Evolutionary conservation across 2,113 vertebrate genomes (phyloP), one percentile per base, ranked within the genome.

Genomic region (Pleuronectes platessa): DNA sequence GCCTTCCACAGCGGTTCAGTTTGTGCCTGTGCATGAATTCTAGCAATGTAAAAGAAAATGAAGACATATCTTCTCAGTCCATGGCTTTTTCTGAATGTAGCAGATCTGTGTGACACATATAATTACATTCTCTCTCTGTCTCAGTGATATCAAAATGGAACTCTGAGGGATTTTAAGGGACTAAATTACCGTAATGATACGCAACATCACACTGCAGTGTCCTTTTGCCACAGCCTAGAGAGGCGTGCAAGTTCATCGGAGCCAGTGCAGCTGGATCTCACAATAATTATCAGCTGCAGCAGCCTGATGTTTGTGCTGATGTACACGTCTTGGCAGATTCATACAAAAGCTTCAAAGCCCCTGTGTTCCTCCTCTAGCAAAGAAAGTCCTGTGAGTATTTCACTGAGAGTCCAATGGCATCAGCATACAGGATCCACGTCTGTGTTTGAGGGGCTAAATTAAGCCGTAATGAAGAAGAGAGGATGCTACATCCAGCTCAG

Each of bases 401-500:
- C 71, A 55, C 42, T 24, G 42, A 59, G 20, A 71, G 54, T 58
- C 86, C 51, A 75, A 70, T 65, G 68, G 78, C 71, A 86, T 86
- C 83, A 81, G 89, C 68, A 77, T 77, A 79, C 59, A 76, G 47
- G 88, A 81, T 79, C 74, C 81, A 78, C 78, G 78, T 81, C 74
- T 81, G 78, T 59, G 71, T 77, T 74, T 80, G 63, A 90, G 80
- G 68, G 78, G 74, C 72, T 93, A 92, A 89, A 93, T 94, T 88
- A 91, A 83, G 76, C 64, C 71, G 68, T 87, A 88, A 90, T 86
- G 84, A 90, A 76, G 71, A 78, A 64, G 65, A 68, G 55, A 42
- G 63, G 40, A 79, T 42, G 68, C 76, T 71, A 55, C 81, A 82
- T 53, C 64, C 55, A 79, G 85, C 76, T 77, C 61, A 68, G 83